phyloP scores from a whole-genome alignment of 2,113 vertebrate species.

The Eulacestoma nigropectus region DNA sequence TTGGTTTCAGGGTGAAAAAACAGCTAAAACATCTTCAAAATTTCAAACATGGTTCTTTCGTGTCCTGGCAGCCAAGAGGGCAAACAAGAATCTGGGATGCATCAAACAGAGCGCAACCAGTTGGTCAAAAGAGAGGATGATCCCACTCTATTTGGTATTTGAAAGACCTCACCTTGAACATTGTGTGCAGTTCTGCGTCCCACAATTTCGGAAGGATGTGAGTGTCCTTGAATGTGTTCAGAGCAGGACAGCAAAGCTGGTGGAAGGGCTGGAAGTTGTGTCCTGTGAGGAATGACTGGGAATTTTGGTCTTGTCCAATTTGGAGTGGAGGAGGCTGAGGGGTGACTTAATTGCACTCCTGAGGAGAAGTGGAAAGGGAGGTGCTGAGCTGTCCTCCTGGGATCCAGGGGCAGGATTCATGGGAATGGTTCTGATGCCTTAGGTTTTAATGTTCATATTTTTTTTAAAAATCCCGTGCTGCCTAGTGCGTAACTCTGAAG shows the following conservation, averaged over 20 bases:
- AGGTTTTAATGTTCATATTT: too few relatives aligned
- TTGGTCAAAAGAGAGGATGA: background rate
- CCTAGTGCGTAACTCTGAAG: too few relatives aligned
- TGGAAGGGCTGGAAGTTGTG: background rate
- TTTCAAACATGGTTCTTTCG: background rate
- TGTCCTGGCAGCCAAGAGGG: background rate
- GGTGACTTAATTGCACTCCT: background rate
- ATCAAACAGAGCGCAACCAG: background rate
- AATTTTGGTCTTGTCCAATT: too few relatives aligned
- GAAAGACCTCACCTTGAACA: background rate
- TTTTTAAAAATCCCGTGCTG: too few relatives aligned
- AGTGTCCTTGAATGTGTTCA: background rate
- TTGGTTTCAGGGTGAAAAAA: background rate
- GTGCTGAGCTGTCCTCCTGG: background rate
- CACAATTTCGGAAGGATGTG: background rate
- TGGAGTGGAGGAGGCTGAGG: background rate
- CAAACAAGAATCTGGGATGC: background rate
- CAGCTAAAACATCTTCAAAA: background rate
- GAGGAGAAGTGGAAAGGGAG: background rate
- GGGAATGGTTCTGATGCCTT: background rate
- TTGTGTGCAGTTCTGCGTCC: background rate
- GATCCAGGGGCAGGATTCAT: background rate
- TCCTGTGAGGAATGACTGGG: background rate
- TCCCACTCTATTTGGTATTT: background rate
- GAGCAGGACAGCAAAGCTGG: background rate